These are phyloP conservation scores for Prosopocoilus inquinatus DNA, from an alignment of 2,888 invertebrate species.

Conservation along the genomic window DNA sequence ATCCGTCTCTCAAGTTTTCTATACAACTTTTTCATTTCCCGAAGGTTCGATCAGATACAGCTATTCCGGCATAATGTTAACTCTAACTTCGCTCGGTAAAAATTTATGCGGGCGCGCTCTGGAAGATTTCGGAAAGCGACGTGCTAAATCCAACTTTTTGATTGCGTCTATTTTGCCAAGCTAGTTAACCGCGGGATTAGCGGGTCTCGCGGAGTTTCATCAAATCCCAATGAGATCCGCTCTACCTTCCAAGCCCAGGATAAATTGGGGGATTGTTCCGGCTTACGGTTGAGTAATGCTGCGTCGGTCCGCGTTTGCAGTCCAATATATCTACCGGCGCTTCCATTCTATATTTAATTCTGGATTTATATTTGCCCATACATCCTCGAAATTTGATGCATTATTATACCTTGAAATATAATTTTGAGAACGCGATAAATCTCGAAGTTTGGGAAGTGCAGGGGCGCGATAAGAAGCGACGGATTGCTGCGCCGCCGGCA, in stretches of 20 bases:
- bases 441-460: constrained; percentile 40
- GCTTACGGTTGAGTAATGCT: constrained; percentile 52
- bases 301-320: constrained; percentile 50
- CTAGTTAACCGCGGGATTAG: constrained; percentile 53
- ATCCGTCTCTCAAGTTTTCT: constrained; percentile 42
- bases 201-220: constrained; percentile 50
- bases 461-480: constrained; percentile 47
- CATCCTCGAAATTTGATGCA: constrained; percentile 50
- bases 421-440: constrained; percentile 45
- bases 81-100: too few relatives aligned
- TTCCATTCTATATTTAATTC: constrained; percentile 53
- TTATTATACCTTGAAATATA: constrained; percentile 52
- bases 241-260: constrained; percentile 47
- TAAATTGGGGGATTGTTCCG: constrained; percentile 53
- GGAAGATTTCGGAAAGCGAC: neutral
- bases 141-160: constrained; percentile 21
- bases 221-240: constrained; percentile 54
- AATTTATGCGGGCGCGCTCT: too few relatives aligned
- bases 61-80: constrained; percentile 23
- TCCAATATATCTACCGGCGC: constrained; percentile 48
- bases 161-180: constrained; percentile 50
- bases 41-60: constrained; percentile 44
- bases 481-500: constrained; percentile 46
- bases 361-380: constrained; percentile 51
- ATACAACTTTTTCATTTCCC: constrained; percentile 45